Percentiles rank a stretch among this genome's conserved stretches.
These are phyloP conservation scores for Typhlichthys eigenmanni DNA, from an alignment of 2,797 vertebrate genomes.

Conservation along the genomic window DNA sequence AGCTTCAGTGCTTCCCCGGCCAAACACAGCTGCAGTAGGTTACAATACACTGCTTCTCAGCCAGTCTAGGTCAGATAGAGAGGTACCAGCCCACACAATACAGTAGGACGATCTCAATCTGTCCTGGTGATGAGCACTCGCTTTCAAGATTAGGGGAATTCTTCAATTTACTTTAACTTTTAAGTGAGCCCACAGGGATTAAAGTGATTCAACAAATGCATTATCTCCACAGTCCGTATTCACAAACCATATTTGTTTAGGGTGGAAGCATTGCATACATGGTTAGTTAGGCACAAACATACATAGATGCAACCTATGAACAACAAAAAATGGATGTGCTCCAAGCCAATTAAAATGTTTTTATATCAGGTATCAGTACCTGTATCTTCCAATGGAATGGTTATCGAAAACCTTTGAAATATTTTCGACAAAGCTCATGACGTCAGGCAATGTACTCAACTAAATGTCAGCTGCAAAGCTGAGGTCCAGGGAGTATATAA, in stretches of 20 bases:
- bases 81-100: constrained; percentile 29
- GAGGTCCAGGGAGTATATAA: constrained; percentile 2
- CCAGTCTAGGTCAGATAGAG: constrained; percentile 20
- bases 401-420: constrained; percentile 7
- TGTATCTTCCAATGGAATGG: not conserved
- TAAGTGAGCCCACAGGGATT: no score
- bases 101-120: constrained; percentile 31
- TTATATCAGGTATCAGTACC: not conserved
- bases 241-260: no score
- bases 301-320: no score
- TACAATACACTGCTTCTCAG: constrained; percentile 18
- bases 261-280: no score
- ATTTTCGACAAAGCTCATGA: constrained; percentile 7
- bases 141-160: constrained; percentile 48
- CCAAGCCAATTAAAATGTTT: not conserved
- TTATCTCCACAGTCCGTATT: no score
- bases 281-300: no score
- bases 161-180: constrained; percentile 33
- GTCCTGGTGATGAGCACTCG: constrained; percentile 46
- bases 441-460: constrained; percentile 6
- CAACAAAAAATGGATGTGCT: no score
- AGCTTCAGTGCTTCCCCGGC: not conserved
- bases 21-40: constrained; percentile 19
- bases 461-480: constrained; percentile 14
- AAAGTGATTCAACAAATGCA: no score